phyloP scores from a whole-genome alignment of 2,113 vertebrate genomes.

The Callithrix jacchus region DNA sequence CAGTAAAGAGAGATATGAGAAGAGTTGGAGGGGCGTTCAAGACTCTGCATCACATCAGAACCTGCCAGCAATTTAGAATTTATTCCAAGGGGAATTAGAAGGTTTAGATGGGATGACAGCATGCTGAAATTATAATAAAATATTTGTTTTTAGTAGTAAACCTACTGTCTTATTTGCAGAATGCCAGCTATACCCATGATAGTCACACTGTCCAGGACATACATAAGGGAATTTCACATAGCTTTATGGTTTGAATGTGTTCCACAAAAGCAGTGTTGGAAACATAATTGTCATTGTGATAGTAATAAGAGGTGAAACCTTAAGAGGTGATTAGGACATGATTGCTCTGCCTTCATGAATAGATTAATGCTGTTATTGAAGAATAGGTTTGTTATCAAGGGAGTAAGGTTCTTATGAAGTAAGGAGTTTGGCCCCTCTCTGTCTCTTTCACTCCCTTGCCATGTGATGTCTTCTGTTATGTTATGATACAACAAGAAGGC shows the following conservation, averaged over 20 bases:
- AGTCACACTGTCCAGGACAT: not conserved
- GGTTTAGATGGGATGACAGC: rapidly evolving
- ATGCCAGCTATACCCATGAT: no score
- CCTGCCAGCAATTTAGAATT: not conserved
- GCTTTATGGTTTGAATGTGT: not conserved
- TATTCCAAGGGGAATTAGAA: not conserved
- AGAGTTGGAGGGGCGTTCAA: not conserved
- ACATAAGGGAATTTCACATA: not conserved
- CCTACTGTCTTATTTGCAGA: not conserved
- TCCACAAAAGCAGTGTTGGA: not conserved
- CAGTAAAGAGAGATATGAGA: not conserved
- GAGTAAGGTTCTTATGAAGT: not conserved
- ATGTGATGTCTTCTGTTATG: not conserved
- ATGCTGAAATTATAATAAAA: not conserved
- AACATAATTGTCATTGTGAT: not conserved
- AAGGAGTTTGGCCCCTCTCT: not conserved
- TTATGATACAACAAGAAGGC: not conserved
- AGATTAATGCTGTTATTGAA: not conserved
- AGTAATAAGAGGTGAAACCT: not conserved
- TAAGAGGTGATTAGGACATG: not conserved
- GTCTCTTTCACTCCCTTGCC: not conserved
- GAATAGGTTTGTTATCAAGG: not conserved
- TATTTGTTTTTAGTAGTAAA: not conserved
- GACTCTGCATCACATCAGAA: not conserved
- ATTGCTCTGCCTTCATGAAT: not conserved